A percentile compares a stretch with the other conserved stretches of the same genome.
Evolutionary conservation across 2,888 invertebrate genomes (phyloP).

Genomic region (Neoscelio sp.): DNA sequence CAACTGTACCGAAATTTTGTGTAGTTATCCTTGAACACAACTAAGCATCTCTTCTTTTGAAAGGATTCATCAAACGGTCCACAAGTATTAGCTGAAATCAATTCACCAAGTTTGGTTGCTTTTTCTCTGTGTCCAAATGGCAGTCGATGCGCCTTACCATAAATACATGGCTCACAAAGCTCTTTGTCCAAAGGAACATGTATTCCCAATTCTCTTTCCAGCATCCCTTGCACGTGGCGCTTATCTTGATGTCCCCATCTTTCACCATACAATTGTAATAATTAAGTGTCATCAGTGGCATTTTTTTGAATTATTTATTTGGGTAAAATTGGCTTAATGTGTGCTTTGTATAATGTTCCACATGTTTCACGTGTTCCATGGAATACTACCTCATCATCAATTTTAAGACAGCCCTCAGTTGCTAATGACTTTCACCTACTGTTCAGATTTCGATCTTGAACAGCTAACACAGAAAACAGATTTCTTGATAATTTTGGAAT

Average conservation of each 20-base stretch:
- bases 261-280: slow-evolving; percentile 72
- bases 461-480: slow-evolving; percentile 71
- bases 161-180: slow-evolving; percentile 71
- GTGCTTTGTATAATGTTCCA: slow-evolving; percentile 68
- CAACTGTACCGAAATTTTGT: slow-evolving; percentile 72
- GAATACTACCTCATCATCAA: slow-evolving; percentile 50
- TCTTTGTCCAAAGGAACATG: slow-evolving; percentile 66
- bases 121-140: slow-evolving; percentile 71
- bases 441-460: slow-evolving; percentile 64
- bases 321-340: slow-evolving; percentile 66
- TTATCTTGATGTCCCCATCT: slow-evolving; percentile 77
- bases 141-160: slow-evolving; percentile 72
- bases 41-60: slow-evolving; percentile 56
- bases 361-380: slow-evolving; percentile 62
- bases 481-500: slow-evolving; percentile 72
- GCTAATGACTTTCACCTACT: slow-evolving; percentile 58
- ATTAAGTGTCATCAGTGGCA: slow-evolving; percentile 35
- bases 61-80: slow-evolving; percentile 69
- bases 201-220: slow-evolving; percentile 71
- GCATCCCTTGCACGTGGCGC: slow-evolving; percentile 70
- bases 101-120: slow-evolving; percentile 68
- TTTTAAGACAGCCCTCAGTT: too few relatives aligned
- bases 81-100: slow-evolving; percentile 72
- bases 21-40: slow-evolving; percentile 64
- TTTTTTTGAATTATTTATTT: slow-evolving; percentile 41